phyloP scores from a whole-genome alignment of 2,113 vertebrate genomes.

The Marmota flaviventris region DNA sequence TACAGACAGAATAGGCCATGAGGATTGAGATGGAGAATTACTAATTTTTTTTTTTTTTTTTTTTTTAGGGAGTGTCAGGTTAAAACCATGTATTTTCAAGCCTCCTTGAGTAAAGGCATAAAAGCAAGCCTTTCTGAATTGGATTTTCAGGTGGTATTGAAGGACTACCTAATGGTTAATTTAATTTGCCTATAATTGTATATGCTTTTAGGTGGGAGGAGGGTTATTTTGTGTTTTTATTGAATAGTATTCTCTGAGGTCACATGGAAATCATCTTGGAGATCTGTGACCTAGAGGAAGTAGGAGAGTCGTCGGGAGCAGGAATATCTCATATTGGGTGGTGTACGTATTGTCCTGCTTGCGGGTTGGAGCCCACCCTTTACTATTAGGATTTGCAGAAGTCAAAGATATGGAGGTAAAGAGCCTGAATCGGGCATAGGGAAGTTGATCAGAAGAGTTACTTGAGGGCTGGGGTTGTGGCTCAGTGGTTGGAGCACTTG shows the following conservation, averaged over 20 bases:
- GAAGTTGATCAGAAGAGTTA: not conserved
- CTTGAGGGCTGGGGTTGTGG: too few species aligned
- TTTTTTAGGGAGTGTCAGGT: not conserved
- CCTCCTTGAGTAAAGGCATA: not conserved
- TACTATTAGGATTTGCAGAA: not conserved
- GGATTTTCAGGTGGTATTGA: not conserved
- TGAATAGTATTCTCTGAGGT: not conserved
- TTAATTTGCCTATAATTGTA: not conserved
- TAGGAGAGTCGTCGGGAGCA: too few species aligned
- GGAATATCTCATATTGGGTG: not conserved
- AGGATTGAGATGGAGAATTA: not conserved
- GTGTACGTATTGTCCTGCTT: rapidly evolving
- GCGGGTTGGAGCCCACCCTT: not conserved
- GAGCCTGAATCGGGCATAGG: not conserved
- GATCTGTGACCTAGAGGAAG: too few species aligned
- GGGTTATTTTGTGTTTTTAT: not conserved
- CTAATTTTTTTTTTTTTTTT: not conserved
- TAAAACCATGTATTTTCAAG: not conserved
- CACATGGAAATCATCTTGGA: not conserved
- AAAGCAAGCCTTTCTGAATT: not conserved
- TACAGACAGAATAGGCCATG: not conserved
- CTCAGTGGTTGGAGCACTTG: too few species aligned
- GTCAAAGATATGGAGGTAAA: not conserved
- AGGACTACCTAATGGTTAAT: not conserved
- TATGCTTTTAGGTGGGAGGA: not conserved